These are phyloP conservation scores for Hyperopisus bebe DNA, from an alignment of 2,113 vertebrate species.

Conservation along the genomic window DNA sequence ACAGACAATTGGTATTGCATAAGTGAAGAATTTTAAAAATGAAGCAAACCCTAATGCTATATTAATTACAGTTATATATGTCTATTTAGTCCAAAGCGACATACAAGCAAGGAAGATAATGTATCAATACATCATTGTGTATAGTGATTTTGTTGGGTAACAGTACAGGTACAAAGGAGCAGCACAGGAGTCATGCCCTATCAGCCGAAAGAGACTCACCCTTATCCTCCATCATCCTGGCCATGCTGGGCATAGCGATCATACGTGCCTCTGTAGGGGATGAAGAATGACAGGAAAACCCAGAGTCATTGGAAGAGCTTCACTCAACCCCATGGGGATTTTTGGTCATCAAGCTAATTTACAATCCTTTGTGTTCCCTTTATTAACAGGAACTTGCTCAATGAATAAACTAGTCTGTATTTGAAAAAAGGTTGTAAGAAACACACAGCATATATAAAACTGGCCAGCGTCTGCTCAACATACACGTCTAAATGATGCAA, in stretches of 20 bases:
- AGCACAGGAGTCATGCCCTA: not conserved
- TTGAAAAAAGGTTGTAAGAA: not conserved
- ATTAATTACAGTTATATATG: not conserved
- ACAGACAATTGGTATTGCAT: not conserved
- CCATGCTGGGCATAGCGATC: slow-evolving; percentile 11
- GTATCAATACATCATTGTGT: not conserved
- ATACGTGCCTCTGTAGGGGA: not conserved
- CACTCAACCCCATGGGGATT: too few relatives aligned
- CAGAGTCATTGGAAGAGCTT: not conserved
- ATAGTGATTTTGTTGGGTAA: not conserved
- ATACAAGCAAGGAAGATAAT: not conserved
- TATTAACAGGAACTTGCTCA: not conserved
- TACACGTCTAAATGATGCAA: not conserved
- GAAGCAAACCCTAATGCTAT: not conserved
- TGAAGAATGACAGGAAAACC: not conserved
- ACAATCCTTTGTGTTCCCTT: not conserved
- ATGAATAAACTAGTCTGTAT: not conserved
- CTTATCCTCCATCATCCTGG: not conserved
- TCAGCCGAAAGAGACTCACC: not conserved
- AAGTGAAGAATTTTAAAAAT: not conserved
- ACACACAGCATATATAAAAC: not conserved
- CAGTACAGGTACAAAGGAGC: not conserved
- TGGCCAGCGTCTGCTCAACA: not conserved
- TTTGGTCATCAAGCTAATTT: not conserved
- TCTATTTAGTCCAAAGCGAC: not conserved